Evolutionary conservation across 2,797 vertebrate species (phyloP).

Genomic region (Agapornis canus): DNA sequence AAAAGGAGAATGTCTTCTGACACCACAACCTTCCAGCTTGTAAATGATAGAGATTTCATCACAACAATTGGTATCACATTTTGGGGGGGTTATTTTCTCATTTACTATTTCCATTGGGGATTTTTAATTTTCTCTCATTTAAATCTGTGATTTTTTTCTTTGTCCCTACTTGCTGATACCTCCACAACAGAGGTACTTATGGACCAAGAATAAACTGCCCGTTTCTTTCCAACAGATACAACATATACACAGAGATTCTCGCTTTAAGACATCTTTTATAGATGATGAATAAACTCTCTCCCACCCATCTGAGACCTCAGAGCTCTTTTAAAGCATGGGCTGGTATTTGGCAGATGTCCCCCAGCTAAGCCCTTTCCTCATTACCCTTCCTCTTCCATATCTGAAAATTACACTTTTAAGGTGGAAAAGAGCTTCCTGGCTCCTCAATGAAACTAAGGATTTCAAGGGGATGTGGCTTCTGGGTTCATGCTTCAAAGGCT

Average conservation of each 20-base stretch:
- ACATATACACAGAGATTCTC: background rate
- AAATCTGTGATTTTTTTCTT: background rate
- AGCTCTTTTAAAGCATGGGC: background rate
- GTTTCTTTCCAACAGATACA: background rate
- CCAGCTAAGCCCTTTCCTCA: background rate
- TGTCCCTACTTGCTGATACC: background rate
- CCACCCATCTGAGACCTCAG: background rate
- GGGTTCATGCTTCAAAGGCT: background rate
- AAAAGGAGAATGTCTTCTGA: background rate
- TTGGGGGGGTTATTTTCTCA: background rate
- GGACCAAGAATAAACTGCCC: background rate
- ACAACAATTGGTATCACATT: background rate
- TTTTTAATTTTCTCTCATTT: background rate
- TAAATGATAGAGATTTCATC: background rate
- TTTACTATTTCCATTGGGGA: background rate
- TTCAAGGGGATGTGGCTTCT: background rate
- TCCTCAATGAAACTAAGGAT: background rate
- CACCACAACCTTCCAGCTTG: background rate
- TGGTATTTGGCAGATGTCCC: background rate
- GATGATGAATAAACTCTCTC: background rate
- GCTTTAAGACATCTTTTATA: background rate
- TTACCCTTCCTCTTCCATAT: background rate
- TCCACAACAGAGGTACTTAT: background rate
- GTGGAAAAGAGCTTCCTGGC: background rate
- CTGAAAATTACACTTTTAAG: background rate